A percentile compares a stretch with the other conserved stretches of the same genome.
Conservation (phyloP, 2,888 invertebrate species). For the Mimachlamys varia region DNA sequence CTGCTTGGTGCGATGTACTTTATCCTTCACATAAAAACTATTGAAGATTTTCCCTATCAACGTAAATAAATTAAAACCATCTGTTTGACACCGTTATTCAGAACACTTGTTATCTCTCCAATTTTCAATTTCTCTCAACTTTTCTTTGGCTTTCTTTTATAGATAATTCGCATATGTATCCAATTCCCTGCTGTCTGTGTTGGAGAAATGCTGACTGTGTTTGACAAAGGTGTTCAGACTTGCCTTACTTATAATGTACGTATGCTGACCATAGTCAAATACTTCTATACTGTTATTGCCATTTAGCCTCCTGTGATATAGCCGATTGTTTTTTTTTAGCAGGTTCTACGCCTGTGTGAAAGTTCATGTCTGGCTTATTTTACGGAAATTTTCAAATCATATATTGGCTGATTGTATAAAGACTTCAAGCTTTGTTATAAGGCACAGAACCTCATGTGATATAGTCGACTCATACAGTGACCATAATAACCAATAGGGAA, state of each 20-base stretch:
- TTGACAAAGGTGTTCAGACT: neutral
- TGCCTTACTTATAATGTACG: too few species aligned
- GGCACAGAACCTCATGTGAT: neutral
- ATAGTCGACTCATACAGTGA: neutral
- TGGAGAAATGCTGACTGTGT: neutral
- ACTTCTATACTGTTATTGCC: neutral
- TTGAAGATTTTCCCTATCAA: slow-evolving; percentile 24
- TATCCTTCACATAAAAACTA: neutral
- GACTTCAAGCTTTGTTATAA: neutral
- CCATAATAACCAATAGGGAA: neutral
- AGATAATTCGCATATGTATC: slow-evolving; percentile 27
- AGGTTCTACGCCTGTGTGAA: neutral
- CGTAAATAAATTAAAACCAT: slow-evolving; percentile 14
- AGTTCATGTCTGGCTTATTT: slow-evolving; percentile 4
- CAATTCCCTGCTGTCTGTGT: neutral
- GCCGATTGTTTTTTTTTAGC: neutral
- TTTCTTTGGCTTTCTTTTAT: neutral
- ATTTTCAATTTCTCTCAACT: slow-evolving; percentile 30
- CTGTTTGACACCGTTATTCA: slow-evolving; percentile 20
- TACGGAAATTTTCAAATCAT: neutral
- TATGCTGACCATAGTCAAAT: neutral
- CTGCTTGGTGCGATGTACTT: neutral
- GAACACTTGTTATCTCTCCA: slow-evolving; percentile 28
- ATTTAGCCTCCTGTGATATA: neutral
- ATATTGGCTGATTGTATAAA: slow-evolving; percentile 8